Percentiles rank a stretch among this genome's conserved stretches.
Evolutionary conservation across 2,113 vertebrate genomes (phyloP).

Genomic region (Balaeniceps rex): DNA sequence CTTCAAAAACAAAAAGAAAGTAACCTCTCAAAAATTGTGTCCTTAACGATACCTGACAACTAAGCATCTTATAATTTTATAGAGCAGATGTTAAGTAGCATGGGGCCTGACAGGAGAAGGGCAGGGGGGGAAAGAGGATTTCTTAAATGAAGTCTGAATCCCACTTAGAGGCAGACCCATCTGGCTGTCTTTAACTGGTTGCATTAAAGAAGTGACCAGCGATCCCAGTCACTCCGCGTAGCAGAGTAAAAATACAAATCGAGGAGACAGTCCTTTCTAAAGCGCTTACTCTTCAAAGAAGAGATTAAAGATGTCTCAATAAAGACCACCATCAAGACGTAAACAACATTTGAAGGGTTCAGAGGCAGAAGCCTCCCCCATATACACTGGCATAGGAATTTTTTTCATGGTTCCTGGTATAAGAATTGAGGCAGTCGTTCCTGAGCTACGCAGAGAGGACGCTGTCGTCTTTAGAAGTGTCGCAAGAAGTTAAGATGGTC

Average conservation of each 20-base stretch:
- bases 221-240: background rate
- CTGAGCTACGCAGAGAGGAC: background rate
- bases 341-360: background rate
- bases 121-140: background rate
- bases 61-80: accelerated
- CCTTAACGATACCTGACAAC: background rate
- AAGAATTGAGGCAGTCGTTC: background rate
- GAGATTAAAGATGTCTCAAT: background rate
- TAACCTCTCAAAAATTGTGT: background rate
- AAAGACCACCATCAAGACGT: background rate
- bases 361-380: background rate
- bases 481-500: background rate
- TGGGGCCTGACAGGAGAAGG: background rate
- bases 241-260: background rate
- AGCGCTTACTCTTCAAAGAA: background rate
- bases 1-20: background rate
- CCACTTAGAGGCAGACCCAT: background rate
- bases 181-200: background rate
- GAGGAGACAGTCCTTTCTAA: background rate
- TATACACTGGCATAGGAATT: background rate
- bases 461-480: background rate
- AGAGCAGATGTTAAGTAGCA: background rate
- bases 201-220: background rate
- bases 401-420: background rate
- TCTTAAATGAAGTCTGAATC: background rate